Percentiles rank a stretch among this genome's conserved stretches.
Evolutionary conservation across 2,113 vertebrate species (phyloP).

Genomic region (Sula dactylatra): DNA sequence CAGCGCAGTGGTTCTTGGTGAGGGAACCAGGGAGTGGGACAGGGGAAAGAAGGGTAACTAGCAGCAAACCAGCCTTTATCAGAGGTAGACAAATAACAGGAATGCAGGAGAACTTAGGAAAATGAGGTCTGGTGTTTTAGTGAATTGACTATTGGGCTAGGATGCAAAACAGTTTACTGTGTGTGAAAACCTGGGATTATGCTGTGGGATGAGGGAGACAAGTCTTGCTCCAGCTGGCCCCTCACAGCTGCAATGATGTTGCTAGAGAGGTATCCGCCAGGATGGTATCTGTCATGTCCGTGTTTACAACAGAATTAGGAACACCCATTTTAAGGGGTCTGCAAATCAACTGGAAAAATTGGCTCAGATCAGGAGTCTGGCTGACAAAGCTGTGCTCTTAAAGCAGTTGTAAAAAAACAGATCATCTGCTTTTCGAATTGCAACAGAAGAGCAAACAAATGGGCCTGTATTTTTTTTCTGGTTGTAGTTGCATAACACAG

Average conservation of each 20-base stretch:
- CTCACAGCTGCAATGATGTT: constrained; percentile 27
- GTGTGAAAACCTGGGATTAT: constrained; percentile 1
- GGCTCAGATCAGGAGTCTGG: constrained; percentile 7
- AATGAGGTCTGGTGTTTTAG: neutral
- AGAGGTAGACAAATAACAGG: neutral
- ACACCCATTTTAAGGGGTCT: constrained; percentile 7
- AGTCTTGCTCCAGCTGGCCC: constrained; percentile 11
- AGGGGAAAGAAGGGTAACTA: neutral
- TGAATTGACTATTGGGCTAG: neutral
- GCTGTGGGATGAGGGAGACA: neutral
- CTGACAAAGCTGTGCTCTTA: constrained; percentile 38
- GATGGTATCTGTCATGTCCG: neutral
- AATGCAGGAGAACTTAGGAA: neutral
- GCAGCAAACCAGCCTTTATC: neutral
- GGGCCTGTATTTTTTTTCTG: neutral
- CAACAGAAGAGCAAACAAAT: constrained; percentile 3
- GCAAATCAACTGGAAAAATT: constrained; percentile 57
- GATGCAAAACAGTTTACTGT: constrained; percentile 30
- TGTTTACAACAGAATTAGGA: constrained; percentile 14
- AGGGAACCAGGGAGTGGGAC: neutral
- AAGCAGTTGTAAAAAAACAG: constrained; percentile 29
- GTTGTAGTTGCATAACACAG: neutral
- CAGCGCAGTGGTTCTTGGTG: neutral
- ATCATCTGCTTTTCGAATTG: constrained; percentile 29
- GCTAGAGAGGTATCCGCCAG: neutral